These are phyloP conservation scores for Syrphus vitripennis DNA, from an alignment of 2,888 invertebrate species.

Conservation along the genomic window DNA sequence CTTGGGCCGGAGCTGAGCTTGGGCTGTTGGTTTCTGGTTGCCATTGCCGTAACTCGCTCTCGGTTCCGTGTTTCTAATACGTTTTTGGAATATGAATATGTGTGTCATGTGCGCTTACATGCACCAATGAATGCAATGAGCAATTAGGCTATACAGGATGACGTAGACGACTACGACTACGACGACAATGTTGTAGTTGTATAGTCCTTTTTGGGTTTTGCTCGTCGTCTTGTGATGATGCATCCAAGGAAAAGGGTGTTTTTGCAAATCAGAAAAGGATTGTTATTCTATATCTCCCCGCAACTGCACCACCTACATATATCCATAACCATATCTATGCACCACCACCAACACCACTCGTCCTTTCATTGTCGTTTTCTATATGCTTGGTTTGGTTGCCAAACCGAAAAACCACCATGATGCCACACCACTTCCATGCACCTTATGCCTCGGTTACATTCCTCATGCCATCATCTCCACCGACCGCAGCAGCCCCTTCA, in stretches of 20 bases:
- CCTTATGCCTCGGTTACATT: constrained; percentile 52
- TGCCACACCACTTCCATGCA: constrained; percentile 30
- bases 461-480: neutral
- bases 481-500: neutral
- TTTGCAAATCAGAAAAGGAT: constrained; percentile 53
- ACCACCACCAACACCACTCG: constrained; percentile 1
- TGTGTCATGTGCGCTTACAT: constrained; percentile 70
- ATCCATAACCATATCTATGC: neutral
- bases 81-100: constrained; percentile 67
- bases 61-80: constrained; percentile 52
- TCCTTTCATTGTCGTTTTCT: constrained; percentile 13
- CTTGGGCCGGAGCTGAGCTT: neutral
- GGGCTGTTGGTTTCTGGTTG: neutral
- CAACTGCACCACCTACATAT: constrained; percentile 18
- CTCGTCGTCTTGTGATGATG: constrained; percentile 39
- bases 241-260: constrained; percentile 41
- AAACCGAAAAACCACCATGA: constrained; percentile 60
- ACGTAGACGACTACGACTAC: constrained; percentile 21
- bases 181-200: neutral
- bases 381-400: constrained; percentile 51
- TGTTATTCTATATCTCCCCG: constrained; percentile 43
- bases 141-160: constrained; percentile 68
- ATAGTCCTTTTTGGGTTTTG: neutral
- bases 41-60: constrained; percentile 9
- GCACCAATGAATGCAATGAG: constrained; percentile 71